Evolutionary conservation across 2,113 vertebrate species (phyloP), one percentile per base, ranked within the genome.

Genomic region (Cranoglanis bouderius): DNA sequence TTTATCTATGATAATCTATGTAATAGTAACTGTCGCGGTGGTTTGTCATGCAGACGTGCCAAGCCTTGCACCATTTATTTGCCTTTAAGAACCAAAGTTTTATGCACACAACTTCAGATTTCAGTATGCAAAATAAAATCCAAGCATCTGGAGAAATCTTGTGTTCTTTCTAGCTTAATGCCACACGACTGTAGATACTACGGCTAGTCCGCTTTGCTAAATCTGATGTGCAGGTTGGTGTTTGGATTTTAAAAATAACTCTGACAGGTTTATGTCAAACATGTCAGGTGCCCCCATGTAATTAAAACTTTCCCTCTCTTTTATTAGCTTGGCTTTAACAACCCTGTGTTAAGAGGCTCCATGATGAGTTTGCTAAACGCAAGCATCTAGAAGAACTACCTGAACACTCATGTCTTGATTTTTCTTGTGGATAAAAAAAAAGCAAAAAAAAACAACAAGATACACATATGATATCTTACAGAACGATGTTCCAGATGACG

Each of bases 241-340:
- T 18, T 72, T 38, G 16, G 32, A 38, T 32, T 55, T 59, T 14
- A 84, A 84, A 83, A 84, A 84, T 14, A 35, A 70, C 26, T 55
- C 55, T 46, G 40, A 75, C 72, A 75, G 72, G 40, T 43, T 75
- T 46, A 46, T 46, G 21, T 0, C 21, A 75, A 75, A 43, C 38
- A 40, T 43, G 46, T 43, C 3, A 72, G 19, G n/a, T 53, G 13
- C 40, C 21, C 21, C 40, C 26, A 6, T 49, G 35, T 77, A 78
- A 80, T 87, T 75, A 63, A 87, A 87, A 32, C 16, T n/a, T 63
- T 24, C 26, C 40, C 3, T 46, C 26, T 16, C 14, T 78, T 78
- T 75, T n/a, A 87, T 82, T 57, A 82, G 14, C 46, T 55, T 57
- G 55, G 4, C 78, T 70, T 87, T 82, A 87, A 82, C 49, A 87